These are phyloP conservation scores for Dryococelus australis DNA, from an alignment of 2,888 invertebrate genomes.

Conservation along the genomic window DNA sequence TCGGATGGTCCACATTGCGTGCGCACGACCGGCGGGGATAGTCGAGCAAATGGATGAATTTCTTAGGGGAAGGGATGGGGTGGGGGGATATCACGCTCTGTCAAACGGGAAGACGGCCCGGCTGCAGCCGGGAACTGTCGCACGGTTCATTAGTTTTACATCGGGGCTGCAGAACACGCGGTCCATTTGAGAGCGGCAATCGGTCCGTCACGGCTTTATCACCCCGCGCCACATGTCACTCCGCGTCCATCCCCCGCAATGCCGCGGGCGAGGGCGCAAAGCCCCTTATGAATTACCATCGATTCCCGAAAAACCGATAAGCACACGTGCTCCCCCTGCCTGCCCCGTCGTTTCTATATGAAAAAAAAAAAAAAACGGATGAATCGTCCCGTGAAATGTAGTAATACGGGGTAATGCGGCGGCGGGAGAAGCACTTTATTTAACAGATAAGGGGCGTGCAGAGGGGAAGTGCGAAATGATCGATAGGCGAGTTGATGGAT, in stretches of 20 bases:
- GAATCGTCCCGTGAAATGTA: background rate
- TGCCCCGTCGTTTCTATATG: too few species aligned
- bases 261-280: background rate
- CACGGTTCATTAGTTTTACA: too few species aligned
- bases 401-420: conserved; percentile 6
- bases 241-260: background rate
- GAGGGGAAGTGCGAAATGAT: background rate
- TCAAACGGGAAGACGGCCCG: too few species aligned
- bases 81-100: too few species aligned
- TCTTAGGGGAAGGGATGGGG: too few species aligned
- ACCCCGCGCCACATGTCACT: background rate
- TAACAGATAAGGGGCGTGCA: background rate
- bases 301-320: conserved; percentile 11
- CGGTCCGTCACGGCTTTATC: background rate
- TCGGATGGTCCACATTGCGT: too few species aligned
- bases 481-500: conserved; percentile 2
- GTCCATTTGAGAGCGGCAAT: background rate
- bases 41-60: too few species aligned
- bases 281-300: conserved; percentile 2
- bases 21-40: too few species aligned
- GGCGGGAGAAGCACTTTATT: background rate
- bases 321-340: background rate
- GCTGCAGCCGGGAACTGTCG: too few species aligned
- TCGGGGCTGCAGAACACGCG: too few species aligned
- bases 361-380: background rate